A percentile compares a stretch with the other conserved stretches of the same genome.
Conservation (phyloP, 2,113 vertebrate genomes). For the Ciconia stormi region DNA sequence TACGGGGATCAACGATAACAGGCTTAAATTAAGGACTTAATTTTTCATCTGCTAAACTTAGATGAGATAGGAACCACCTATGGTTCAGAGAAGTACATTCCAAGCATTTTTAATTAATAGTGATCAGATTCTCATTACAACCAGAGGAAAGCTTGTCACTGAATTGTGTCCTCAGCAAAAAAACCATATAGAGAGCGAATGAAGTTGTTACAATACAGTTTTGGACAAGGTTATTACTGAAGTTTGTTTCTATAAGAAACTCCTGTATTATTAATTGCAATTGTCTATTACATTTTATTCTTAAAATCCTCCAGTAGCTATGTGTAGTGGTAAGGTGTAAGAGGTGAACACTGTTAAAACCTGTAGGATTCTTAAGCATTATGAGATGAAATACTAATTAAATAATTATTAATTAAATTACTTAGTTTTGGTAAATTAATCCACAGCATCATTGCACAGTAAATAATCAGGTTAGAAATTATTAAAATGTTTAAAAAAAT, state of each 20-base stretch:
- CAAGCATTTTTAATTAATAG: conserved; percentile 26
- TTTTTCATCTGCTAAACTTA: conserved; percentile 17
- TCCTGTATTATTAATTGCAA: not conserved
- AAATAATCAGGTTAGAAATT: not conserved
- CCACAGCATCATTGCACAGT: not conserved
- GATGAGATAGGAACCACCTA: conserved; percentile 1
- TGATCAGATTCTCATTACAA: conserved; percentile 28
- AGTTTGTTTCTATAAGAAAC: not conserved
- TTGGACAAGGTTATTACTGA: not conserved
- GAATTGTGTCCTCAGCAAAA: not conserved
- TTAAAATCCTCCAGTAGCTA: not conserved
- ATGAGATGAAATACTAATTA: not conserved
- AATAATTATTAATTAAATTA: not conserved
- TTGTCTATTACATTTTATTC: not conserved
- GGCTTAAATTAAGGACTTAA: conserved; percentile 33
- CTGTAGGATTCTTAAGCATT: not conserved
- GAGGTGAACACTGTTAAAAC: not conserved
- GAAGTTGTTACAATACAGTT: not conserved
- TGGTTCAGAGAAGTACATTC: not conserved
- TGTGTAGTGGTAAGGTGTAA: not conserved
- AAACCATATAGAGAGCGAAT: not conserved
- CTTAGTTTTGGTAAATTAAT: not conserved
- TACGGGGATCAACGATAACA: not conserved
- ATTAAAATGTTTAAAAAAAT: not conserved
- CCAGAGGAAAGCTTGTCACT: not conserved